Conservation (phyloP, 2,113 vertebrate species). For the Halichoerus grypus region DNA sequence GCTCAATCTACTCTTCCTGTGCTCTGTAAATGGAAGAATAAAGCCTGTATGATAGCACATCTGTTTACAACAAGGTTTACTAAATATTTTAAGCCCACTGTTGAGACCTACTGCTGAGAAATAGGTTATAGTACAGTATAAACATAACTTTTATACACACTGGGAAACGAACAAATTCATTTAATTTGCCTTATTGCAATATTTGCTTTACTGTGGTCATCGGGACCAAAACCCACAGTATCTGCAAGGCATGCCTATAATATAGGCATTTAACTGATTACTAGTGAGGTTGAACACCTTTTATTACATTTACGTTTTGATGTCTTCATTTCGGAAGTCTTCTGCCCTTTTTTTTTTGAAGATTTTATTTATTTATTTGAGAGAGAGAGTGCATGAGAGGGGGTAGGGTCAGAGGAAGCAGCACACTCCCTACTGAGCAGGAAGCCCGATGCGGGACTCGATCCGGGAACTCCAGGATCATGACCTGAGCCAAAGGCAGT, state of each 20-base stretch:
- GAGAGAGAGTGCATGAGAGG: no score
- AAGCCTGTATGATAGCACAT: neutral
- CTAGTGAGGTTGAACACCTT: neutral
- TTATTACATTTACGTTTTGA: neutral
- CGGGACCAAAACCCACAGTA: neutral
- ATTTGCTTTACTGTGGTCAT: neutral
- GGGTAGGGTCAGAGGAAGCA: no score
- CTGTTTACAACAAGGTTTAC: neutral
- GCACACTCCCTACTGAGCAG: no score
- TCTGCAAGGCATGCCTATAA: neutral
- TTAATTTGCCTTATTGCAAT: neutral
- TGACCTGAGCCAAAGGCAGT: no score
- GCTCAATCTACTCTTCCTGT: neutral
- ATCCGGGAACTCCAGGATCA: no score
- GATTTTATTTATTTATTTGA: no score
- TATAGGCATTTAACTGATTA: neutral
- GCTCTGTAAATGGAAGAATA: neutral
- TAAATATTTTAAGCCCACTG: neutral
- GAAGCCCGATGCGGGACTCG: no score
- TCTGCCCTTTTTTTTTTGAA: neutral
- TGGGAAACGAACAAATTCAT: neutral
- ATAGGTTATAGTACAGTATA: neutral
- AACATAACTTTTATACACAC: neutral
- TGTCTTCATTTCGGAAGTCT: conserved; percentile 30
- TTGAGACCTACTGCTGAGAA: neutral